phyloP scores from a whole-genome alignment of 2,113 vertebrate species.

The Oryzias melastigma region DNA sequence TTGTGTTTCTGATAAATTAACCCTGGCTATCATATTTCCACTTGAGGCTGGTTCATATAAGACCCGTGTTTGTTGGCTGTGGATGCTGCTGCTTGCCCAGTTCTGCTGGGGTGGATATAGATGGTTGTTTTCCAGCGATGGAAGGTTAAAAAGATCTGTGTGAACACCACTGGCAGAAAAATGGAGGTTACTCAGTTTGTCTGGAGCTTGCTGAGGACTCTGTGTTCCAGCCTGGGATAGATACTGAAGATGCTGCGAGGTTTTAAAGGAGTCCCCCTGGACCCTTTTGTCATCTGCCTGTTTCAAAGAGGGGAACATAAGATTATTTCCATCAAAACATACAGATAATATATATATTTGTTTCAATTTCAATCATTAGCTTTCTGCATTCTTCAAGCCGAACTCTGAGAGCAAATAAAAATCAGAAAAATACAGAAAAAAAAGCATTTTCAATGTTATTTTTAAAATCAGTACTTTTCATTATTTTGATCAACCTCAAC shows the following conservation, averaged over 20 bases:
- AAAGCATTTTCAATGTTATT: too few species aligned
- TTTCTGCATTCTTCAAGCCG: neutral
- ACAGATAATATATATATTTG: neutral
- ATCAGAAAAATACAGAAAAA: too few species aligned
- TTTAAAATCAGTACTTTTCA: too few species aligned
- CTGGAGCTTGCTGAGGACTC: constrained; percentile 10
- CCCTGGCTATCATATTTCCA: neutral
- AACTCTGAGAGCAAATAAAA: too few species aligned
- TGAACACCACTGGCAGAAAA: constrained; percentile 2
- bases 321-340: constrained; percentile 12
- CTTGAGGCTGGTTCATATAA: neutral
- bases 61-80: constrained; percentile 13
- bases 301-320: constrained; percentile 45
- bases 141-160: neutral
- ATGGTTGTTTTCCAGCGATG: constrained; percentile 19
- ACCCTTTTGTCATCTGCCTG: constrained; percentile 44
- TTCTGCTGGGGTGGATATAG: constrained; percentile 20
- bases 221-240: constrained; percentile 45
- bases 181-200: neutral
- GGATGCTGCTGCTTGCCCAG: constrained; percentile 22
- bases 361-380: neutral
- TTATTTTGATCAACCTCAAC: too few species aligned
- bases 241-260: constrained; percentile 24
- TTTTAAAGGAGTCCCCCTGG: constrained; percentile 24
- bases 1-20: neutral